phyloP scores from a whole-genome alignment of 2,797 vertebrate genomes.

The Hippocampus kuda region DNA sequence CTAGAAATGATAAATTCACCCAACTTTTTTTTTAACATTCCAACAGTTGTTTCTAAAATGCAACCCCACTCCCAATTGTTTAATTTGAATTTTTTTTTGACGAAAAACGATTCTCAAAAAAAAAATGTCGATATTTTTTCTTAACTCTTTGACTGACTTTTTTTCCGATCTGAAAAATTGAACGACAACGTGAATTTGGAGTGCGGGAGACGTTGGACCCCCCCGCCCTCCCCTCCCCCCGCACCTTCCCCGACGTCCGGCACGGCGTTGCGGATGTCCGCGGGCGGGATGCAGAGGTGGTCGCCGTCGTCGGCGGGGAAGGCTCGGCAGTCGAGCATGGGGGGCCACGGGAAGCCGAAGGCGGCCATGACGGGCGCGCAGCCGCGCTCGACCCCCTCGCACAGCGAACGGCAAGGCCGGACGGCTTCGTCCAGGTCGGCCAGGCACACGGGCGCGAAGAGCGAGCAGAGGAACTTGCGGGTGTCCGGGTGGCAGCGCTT shows the following conservation, averaged over 20 bases:
- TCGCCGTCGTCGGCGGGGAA: constrained; percentile 80
- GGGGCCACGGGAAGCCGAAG: constrained; percentile 95
- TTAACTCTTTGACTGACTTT: too few relatives aligned
- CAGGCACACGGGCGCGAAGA: constrained; percentile 93
- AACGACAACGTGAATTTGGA: too few relatives aligned
- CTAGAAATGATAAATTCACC: too few relatives aligned
- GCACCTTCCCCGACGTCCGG: constrained; percentile 82
- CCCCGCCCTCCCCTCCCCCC: too few relatives aligned
- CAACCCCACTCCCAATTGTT: too few relatives aligned
- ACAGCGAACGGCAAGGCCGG: constrained; percentile 89
- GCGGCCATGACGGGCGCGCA: constrained; percentile 95
- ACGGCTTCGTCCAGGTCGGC: constrained; percentile 91
- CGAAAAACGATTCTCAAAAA: too few relatives aligned
- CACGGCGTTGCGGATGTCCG: constrained; percentile 68
- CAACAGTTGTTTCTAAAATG: too few relatives aligned
- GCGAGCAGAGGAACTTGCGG: constrained; percentile 93
- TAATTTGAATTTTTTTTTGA: too few relatives aligned
- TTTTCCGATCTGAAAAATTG: too few relatives aligned
- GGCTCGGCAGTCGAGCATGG: constrained; percentile 90
- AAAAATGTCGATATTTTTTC: too few relatives aligned
- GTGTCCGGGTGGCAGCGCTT: constrained; percentile 95
- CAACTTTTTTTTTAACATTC: too few relatives aligned
- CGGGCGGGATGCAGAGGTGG: constrained; percentile 91
- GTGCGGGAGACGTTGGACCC: too few relatives aligned
- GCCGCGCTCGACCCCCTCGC: constrained; percentile 81